Conservation (phyloP, 2,888 invertebrate species). For the Glyphotaelius pellucidus region DNA sequence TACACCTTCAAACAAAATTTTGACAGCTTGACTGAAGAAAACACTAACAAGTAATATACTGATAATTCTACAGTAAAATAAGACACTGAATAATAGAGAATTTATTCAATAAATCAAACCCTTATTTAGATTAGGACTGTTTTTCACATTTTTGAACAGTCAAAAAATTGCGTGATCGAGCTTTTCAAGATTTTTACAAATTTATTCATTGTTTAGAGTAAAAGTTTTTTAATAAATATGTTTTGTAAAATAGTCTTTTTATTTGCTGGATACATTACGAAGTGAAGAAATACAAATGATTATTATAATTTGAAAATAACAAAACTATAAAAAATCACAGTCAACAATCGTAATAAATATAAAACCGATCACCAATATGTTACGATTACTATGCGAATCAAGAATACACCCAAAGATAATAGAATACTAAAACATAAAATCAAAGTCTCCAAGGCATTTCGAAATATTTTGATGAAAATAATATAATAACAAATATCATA, state of each 20-base stretch:
- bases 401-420: neutral
- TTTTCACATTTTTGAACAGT: neutral
- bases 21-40: neutral
- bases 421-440: neutral
- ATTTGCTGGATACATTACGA: neutral
- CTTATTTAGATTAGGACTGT: neutral
- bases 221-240: neutral
- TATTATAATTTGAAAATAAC: neutral
- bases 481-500: neutral
- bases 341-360: neutral
- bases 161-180: neutral
- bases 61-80: neutral
- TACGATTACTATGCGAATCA: neutral
- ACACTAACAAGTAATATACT: neutral
- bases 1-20: neutral
- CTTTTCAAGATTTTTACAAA: neutral
- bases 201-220: conserved; percentile 4
- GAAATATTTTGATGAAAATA: neutral
- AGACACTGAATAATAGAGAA: neutral
- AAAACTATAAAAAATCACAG: neutral
- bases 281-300: neutral
- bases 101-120: neutral
- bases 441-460: neutral
- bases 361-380: neutral
- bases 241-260: neutral